Evolutionary conservation across 2,797 vertebrate genomes (phyloP).

Genomic region (Clarias pachynema): DNA sequence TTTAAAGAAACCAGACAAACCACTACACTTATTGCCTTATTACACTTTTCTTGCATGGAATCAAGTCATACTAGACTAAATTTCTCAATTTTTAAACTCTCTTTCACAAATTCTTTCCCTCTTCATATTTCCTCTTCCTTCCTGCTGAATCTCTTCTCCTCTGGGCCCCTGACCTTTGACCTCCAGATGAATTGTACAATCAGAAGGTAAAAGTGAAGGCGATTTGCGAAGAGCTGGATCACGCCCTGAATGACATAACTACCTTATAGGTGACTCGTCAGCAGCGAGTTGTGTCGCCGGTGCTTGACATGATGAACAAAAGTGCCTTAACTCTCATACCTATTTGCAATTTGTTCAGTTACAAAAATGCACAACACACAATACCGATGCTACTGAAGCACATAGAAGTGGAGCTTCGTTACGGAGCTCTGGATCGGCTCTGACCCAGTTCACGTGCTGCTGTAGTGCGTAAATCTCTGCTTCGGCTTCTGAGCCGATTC

Average conservation of each 20-base stretch:
- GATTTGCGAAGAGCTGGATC: constrained; percentile 90
- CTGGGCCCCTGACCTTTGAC: constrained; percentile 55
- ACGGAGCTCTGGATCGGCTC: constrained; percentile 24
- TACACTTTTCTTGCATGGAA: not conserved
- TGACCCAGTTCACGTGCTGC: constrained; percentile 37
- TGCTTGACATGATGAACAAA: not conserved
- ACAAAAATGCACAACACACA: not conserved
- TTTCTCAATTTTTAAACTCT: not conserved
- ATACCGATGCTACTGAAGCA: not conserved
- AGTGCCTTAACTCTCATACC: constrained; percentile 14
- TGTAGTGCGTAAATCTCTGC: constrained; percentile 21
- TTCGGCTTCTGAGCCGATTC: constrained; percentile 8
- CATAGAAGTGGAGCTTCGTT: constrained; percentile 15
- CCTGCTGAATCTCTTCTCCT: constrained; percentile 53
- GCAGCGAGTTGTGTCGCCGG: not conserved
- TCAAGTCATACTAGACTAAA: not conserved
- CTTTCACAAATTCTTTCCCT: constrained; percentile 54
- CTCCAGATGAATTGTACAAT: constrained; percentile 86
- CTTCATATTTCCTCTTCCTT: constrained; percentile 49
- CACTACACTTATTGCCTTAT: not conserved
- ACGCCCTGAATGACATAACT: constrained; percentile 88
- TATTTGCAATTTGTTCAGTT: not conserved
- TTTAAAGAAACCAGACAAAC: not conserved
- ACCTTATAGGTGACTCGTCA: constrained; percentile 73
- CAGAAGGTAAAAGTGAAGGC: constrained; percentile 93